Evolutionary conservation across 2,797 vertebrate genomes (phyloP).

Genomic region (Varecia variegata): DNA sequence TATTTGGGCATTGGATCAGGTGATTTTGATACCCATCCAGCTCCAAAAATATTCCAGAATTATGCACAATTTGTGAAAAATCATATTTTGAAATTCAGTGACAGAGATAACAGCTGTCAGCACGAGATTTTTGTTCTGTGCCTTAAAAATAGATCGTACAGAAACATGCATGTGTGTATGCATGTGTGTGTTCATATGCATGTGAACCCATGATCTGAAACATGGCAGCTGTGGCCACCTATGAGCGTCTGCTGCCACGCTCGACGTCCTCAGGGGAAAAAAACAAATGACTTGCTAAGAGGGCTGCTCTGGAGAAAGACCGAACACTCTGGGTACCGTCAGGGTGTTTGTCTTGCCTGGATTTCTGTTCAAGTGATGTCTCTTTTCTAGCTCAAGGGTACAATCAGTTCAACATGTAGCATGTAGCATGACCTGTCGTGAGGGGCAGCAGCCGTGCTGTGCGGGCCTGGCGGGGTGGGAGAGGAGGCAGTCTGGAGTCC

Average conservation of each 20-base stretch:
- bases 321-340: no score
- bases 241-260: neutral
- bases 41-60: constrained; percentile 25
- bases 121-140: constrained; percentile 19
- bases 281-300: neutral
- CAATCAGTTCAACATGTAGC: neutral
- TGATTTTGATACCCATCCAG: neutral
- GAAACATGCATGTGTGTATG: neutral
- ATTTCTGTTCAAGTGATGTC: neutral
- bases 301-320: neutral
- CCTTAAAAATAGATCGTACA: constrained; percentile 55
- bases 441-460: neutral
- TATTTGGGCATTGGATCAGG: neutral
- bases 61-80: constrained; percentile 3
- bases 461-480: neutral
- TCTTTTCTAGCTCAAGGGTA: neutral
- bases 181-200: neutral
- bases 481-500: neutral
- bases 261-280: neutral
- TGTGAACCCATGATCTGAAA: neutral
- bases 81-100: constrained; percentile 57
- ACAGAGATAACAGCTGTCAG: constrained; percentile 39
- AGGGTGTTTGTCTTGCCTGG: neutral
- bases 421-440: neutral
- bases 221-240: neutral